Evolutionary conservation across 2,888 invertebrate genomes (phyloP).

Genomic region (Lepetodrilus schrolli): DNA sequence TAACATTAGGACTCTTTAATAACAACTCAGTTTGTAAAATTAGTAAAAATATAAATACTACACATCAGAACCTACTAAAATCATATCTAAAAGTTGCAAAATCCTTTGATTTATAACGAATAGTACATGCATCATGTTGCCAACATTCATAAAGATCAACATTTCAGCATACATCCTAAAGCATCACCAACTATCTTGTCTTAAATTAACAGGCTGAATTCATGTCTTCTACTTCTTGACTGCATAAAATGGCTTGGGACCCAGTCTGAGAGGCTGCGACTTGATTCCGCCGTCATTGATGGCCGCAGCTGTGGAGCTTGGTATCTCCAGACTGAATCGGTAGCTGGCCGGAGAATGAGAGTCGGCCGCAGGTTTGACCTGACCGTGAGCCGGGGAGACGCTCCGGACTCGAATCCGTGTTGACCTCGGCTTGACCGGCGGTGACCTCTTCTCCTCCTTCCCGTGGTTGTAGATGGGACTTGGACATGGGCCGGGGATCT

Average conservation of each 20-base stretch:
- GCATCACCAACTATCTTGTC: no score
- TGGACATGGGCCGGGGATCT: not conserved
- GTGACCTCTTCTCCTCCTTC: conserved; percentile 18
- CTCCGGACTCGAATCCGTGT: conserved; percentile 47
- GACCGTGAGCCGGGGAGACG: conserved; percentile 45
- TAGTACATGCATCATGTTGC: no score
- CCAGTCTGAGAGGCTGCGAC: conserved; percentile 58
- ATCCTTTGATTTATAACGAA: no score
- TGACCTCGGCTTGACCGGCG: conserved; percentile 37
- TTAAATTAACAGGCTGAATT: not conserved
- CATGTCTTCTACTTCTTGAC: conserved; percentile 46
- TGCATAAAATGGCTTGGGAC: conserved; percentile 70
- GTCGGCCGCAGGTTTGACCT: conserved; percentile 24
- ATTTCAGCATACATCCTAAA: no score
- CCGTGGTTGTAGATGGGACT: conserved; percentile 10
- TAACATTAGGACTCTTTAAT: no score
- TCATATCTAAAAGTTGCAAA: no score
- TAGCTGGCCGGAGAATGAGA: conserved; percentile 16
- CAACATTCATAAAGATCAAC: no score
- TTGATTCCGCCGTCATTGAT: conserved; percentile 41
- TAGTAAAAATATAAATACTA: no score
- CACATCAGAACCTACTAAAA: no score
- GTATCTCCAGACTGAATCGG: conserved; percentile 61
- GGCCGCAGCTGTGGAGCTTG: conserved; percentile 38
- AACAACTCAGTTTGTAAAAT: no score